These are phyloP conservation scores for Lasius fuliginosus DNA, from an alignment of 2,888 invertebrate species.

Conservation along the genomic window DNA sequence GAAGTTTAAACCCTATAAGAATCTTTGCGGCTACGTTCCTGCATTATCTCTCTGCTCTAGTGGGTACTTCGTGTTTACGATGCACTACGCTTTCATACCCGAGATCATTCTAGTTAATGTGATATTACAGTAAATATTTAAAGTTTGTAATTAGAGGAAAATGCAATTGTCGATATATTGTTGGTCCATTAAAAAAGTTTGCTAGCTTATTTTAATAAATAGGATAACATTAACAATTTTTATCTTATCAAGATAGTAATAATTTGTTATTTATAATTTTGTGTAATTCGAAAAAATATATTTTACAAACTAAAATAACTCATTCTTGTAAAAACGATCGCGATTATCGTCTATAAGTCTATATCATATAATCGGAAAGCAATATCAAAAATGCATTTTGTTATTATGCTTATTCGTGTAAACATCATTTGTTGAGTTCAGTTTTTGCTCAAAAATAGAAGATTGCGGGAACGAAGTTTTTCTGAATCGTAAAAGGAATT, in stretches of 20 bases:
- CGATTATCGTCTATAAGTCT: neutral
- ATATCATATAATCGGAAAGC: neutral
- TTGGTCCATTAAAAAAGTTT: neutral
- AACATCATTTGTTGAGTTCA: neutral
- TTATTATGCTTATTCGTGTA: neutral
- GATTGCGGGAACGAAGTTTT: constrained; percentile 4
- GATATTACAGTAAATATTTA: constrained; percentile 51
- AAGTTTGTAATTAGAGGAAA: constrained; percentile 26
- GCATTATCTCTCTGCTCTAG: constrained; percentile 32
- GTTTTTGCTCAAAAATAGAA: constrained; percentile 13
- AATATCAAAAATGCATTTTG: neutral
- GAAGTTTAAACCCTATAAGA: constrained; percentile 43
- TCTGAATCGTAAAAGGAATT: neutral
- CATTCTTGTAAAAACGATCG: neutral
- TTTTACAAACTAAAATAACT: neutral
- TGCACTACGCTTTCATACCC: constrained; percentile 25
- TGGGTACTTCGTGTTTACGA: constrained; percentile 42
- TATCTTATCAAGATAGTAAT: neutral
- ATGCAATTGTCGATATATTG: constrained; percentile 36
- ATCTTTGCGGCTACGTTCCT: constrained; percentile 9
- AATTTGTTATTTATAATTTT: neutral
- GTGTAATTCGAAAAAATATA: neutral
- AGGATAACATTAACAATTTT: neutral
- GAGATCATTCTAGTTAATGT: constrained; percentile 43
- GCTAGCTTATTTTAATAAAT: neutral